Conservation (phyloP, 2,888 invertebrate species). For the Palloptera scutellata region DNA sequence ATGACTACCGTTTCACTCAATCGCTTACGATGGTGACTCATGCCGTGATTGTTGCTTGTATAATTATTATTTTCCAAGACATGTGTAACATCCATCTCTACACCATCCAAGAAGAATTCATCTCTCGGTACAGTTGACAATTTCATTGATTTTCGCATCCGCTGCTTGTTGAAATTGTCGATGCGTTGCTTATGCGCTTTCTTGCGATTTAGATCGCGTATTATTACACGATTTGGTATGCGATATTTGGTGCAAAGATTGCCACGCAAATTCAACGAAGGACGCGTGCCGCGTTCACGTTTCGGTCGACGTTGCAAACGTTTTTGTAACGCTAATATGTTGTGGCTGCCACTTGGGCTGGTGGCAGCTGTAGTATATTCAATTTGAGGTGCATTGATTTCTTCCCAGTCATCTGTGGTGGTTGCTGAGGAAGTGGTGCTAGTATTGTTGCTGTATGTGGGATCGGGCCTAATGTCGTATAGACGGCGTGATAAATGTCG, state of each 20-base stretch:
- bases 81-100: slow-evolving; percentile 4
- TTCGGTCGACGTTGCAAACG: slow-evolving; percentile 32
- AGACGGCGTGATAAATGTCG: slow-evolving; percentile 16
- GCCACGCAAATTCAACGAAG: slow-evolving; percentile 46
- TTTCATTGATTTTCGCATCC: slow-evolving; percentile 25
- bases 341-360: slow-evolving; percentile 37
- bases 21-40: background rate
- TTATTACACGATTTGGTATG: slow-evolving; percentile 32
- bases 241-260: slow-evolving; percentile 47
- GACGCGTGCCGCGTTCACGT: slow-evolving; percentile 34
- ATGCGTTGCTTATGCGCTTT: slow-evolving; percentile 46
- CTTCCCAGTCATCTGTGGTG: background rate
- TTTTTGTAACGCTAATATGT: slow-evolving; percentile 16
- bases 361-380: background rate
- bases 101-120: slow-evolving; percentile 2
- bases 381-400: background rate
- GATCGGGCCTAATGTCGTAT: background rate
- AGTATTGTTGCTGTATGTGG: background rate
- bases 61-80: slow-evolving; percentile 20
- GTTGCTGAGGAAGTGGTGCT: slow-evolving; percentile 11
- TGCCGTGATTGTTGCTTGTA: slow-evolving; percentile 5
- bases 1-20: background rate
- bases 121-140: background rate
- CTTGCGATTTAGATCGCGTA: slow-evolving; percentile 40
- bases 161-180: slow-evolving; percentile 44